Conservation (phyloP, 2,113 vertebrate genomes). For the Chiloscyllium plagiosum region DNA sequence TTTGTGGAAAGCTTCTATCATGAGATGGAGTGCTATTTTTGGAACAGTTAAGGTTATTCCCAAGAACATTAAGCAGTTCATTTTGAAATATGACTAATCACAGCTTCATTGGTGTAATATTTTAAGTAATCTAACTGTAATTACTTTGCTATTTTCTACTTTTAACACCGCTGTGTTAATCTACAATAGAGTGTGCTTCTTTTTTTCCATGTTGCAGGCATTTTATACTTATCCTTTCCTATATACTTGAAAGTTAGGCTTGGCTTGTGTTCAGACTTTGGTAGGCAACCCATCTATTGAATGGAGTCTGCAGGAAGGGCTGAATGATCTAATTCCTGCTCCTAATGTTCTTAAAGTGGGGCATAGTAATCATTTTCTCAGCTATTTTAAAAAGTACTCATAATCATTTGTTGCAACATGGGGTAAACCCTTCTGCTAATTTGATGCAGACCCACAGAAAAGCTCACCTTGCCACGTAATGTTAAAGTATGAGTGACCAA, state of each 20-base stretch:
- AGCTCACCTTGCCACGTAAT: too few relatives aligned
- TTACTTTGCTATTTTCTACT: conserved; percentile 1
- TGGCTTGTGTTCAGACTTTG: too few relatives aligned
- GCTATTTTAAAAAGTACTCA: not conserved
- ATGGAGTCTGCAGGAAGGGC: not conserved
- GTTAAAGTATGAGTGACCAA: too few relatives aligned
- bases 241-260: not conserved
- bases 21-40: not conserved
- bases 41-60: not conserved
- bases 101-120: not conserved
- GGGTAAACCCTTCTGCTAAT: too few relatives aligned
- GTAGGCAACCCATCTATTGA: too few relatives aligned
- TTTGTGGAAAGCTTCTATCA: not conserved
- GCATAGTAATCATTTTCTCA: not conserved
- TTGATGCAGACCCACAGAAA: too few relatives aligned
- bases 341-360: not conserved
- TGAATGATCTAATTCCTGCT: too few relatives aligned
- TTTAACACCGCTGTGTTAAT: not conserved
- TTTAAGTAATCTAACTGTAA: not conserved
- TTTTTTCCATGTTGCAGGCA: not conserved
- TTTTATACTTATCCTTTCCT: not conserved
- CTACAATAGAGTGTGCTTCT: not conserved
- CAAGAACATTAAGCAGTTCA: conserved; percentile 2
- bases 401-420: not conserved
- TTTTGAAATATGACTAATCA: conserved; percentile 19